These are phyloP conservation scores for Alcedo atthis DNA, from an alignment of 2,797 vertebrate species.

Conservation along the genomic window DNA sequence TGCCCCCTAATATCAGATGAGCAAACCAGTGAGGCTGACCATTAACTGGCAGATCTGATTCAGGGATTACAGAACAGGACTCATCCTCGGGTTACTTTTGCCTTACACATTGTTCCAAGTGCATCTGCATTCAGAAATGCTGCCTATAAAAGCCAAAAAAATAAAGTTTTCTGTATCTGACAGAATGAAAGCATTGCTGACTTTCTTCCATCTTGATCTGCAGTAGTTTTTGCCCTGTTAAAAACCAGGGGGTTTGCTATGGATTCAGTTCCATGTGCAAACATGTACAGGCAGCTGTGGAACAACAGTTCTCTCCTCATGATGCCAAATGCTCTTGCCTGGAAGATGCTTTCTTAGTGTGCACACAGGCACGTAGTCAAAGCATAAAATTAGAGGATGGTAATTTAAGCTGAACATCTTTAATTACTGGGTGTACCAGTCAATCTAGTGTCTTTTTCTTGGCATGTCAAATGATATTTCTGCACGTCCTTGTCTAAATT, in stretches of 20 bases:
- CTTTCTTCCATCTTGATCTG: neutral
- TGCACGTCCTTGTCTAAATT: conserved; percentile 18
- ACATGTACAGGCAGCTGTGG: conserved; percentile 18
- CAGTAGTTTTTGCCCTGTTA: neutral
- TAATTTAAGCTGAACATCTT: conserved; percentile 38
- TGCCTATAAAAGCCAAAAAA: neutral
- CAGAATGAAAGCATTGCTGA: neutral
- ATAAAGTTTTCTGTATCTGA: neutral
- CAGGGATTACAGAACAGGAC: neutral
- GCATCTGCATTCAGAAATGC: neutral
- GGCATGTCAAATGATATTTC: conserved; percentile 30
- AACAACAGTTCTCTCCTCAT: conserved; percentile 35
- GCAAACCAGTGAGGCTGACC: neutral
- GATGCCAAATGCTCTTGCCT: conserved; percentile 34
- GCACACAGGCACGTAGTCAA: conserved; percentile 46
- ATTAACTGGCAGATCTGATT: neutral
- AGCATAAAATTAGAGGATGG: conserved; percentile 32
- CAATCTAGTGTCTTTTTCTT: conserved; percentile 33
- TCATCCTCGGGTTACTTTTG: neutral
- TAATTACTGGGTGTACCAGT: conserved; percentile 47
- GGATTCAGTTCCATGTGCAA: neutral
- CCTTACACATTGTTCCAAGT: neutral
- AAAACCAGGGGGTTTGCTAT: neutral
- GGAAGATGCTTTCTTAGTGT: conserved; percentile 16
- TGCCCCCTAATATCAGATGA: neutral